These are phyloP conservation scores for Forpus xanthops DNA, from an alignment of 2,797 vertebrate species.

Conservation along the genomic window DNA sequence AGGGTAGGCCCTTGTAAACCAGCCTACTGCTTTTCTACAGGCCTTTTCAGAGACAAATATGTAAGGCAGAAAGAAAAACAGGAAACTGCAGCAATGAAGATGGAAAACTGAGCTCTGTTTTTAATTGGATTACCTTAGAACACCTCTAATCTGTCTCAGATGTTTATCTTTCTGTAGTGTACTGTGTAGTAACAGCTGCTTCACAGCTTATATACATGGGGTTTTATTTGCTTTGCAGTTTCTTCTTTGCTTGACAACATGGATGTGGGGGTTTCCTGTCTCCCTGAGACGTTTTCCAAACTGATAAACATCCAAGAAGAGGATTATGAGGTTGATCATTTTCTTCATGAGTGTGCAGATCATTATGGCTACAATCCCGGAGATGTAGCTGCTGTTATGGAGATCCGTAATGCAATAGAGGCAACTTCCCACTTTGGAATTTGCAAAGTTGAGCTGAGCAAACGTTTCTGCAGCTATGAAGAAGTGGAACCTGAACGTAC, in stretches of 20 bases:
- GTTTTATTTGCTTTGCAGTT: constrained; percentile 30
- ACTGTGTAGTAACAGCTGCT: neutral
- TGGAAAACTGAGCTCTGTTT: neutral
- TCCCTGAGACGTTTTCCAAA: constrained; percentile 76
- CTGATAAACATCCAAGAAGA: constrained; percentile 60
- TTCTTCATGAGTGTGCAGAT: constrained; percentile 57
- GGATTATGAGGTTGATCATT: neutral
- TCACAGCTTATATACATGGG: neutral
- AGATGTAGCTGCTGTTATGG: constrained; percentile 74
- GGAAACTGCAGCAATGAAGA: neutral
- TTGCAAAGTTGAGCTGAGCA: constrained; percentile 72
- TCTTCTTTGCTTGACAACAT: constrained; percentile 56
- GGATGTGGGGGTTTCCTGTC: constrained; percentile 64
- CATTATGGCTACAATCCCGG: constrained; percentile 69
- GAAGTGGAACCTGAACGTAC: constrained; percentile 59
- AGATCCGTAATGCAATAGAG: constrained; percentile 76
- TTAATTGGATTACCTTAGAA: neutral
- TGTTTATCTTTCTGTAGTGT: neutral
- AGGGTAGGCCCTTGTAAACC: neutral
- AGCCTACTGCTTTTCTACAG: neutral
- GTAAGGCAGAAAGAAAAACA: neutral
- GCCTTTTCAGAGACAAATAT: neutral
- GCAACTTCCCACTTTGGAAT: constrained; percentile 79
- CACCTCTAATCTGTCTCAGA: neutral
- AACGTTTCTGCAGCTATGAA: constrained; percentile 71